Conservation (phyloP, 2,113 vertebrate species). For the Mormyrus lacerda region DNA sequence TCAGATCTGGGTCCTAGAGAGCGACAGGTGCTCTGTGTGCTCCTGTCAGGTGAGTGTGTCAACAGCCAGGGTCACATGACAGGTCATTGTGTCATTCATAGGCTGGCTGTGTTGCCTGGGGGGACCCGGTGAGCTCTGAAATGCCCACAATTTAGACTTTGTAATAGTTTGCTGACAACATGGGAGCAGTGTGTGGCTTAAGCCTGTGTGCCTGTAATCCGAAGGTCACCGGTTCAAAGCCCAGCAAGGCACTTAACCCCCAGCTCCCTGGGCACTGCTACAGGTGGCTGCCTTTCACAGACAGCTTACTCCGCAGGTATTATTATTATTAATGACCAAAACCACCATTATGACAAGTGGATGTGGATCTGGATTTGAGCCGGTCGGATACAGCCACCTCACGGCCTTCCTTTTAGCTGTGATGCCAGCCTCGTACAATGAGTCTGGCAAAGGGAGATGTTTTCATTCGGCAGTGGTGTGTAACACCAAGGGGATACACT, state of each 20-base stretch:
- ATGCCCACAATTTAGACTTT: neutral
- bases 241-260: too few species aligned
- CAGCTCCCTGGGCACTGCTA: too few species aligned
- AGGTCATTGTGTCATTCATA: neutral
- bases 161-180: neutral
- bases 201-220: too few species aligned
- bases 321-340: neutral
- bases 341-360: neutral
- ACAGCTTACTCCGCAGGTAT: too few species aligned
- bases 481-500: neutral
- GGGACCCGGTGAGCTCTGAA: neutral
- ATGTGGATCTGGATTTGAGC: neutral
- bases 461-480: neutral
- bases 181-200: too few species aligned
- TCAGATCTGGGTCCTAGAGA: slow-evolving; percentile 97
- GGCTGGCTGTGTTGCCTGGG: neutral
- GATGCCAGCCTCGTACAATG: neutral
- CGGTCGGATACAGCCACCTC: neutral
- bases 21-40: slow-evolving; percentile 91
- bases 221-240: too few species aligned
- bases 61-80: neutral
- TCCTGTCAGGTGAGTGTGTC: slow-evolving; percentile 77
- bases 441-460: neutral
- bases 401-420: neutral
- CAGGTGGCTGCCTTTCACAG: too few species aligned